These are phyloP conservation scores for Ophion ventricosus DNA, from an alignment of 2,888 invertebrate genomes.

Conservation along the genomic window DNA sequence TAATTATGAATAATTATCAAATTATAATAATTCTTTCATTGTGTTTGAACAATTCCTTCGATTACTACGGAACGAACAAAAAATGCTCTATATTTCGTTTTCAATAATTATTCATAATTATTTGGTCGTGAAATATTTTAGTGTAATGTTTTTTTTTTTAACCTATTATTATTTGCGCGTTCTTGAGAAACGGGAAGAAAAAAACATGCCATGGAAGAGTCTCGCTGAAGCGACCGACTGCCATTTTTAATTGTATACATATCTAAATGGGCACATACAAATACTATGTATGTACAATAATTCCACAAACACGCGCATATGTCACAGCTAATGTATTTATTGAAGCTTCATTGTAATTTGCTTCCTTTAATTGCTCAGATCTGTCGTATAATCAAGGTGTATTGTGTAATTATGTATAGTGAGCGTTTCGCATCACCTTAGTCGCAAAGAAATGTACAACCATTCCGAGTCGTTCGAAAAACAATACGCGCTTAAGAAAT, in stretches of 20 bases:
- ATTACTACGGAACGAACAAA: neutral
- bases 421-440: neutral
- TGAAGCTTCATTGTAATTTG: slow-evolving; percentile 60
- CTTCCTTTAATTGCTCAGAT: slow-evolving; percentile 57
- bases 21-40: neutral
- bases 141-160: neutral
- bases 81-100: neutral
- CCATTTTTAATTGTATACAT: slow-evolving; percentile 62
- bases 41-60: neutral
- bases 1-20: neutral
- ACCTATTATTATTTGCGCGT: slow-evolving; percentile 1
- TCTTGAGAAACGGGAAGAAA: neutral
- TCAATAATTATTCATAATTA: slow-evolving; percentile 19
- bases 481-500: neutral
- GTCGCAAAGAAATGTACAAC: neutral
- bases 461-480: neutral
- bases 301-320: slow-evolving; percentile 44
- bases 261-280: neutral
- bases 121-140: too few relatives aligned
- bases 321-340: slow-evolving; percentile 68
- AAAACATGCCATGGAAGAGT: slow-evolving; percentile 34
- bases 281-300: slow-evolving; percentile 38
- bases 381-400: slow-evolving; percentile 39
- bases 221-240: slow-evolving; percentile 63
- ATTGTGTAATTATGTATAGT: slow-evolving; percentile 13